phyloP scores from a whole-genome alignment of 2,113 vertebrate species.

The Chitala chitala region DNA sequence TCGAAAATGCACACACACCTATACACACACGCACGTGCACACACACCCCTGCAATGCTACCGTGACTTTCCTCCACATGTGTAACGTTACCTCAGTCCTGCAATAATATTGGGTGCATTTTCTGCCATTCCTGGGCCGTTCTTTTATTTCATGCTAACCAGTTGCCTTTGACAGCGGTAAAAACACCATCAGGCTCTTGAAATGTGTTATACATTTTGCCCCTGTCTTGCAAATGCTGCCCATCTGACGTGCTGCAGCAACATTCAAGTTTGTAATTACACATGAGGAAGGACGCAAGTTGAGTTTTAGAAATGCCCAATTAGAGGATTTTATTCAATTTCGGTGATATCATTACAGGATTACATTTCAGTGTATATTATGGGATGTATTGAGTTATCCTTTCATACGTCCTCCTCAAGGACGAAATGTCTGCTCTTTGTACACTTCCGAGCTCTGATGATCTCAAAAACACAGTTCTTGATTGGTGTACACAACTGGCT shows the following conservation, averaged over 20 bases:
- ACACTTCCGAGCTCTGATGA: conserved; percentile 56
- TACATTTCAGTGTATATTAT: conserved; percentile 73
- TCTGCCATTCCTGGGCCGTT: not conserved
- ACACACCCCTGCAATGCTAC: not conserved
- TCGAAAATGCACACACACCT: not conserved
- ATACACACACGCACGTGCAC: not conserved
- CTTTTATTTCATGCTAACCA: not conserved
- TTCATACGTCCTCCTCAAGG: conserved; percentile 37
- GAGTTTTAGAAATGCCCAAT: conserved; percentile 69
- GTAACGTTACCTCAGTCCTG: not conserved
- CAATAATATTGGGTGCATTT: not conserved
- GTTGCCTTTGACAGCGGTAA: not conserved
- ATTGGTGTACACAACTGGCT: conserved; percentile 55
- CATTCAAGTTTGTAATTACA: conserved; percentile 63
- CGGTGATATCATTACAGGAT: conserved; percentile 67
- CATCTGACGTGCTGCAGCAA: conserved; percentile 30
- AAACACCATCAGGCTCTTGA: not conserved
- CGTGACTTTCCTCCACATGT: not conserved
- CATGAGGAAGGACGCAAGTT: conserved; percentile 65
- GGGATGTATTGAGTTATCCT: conserved; percentile 63
- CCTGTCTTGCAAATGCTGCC: not conserved
- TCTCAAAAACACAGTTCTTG: conserved; percentile 45
- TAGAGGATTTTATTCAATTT: conserved; percentile 67
- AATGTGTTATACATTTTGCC: not conserved
- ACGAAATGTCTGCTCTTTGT: conserved; percentile 37